These are phyloP conservation scores for Istiophorus platypterus DNA, from an alignment of 2,113 vertebrate genomes.

Conservation along the genomic window DNA sequence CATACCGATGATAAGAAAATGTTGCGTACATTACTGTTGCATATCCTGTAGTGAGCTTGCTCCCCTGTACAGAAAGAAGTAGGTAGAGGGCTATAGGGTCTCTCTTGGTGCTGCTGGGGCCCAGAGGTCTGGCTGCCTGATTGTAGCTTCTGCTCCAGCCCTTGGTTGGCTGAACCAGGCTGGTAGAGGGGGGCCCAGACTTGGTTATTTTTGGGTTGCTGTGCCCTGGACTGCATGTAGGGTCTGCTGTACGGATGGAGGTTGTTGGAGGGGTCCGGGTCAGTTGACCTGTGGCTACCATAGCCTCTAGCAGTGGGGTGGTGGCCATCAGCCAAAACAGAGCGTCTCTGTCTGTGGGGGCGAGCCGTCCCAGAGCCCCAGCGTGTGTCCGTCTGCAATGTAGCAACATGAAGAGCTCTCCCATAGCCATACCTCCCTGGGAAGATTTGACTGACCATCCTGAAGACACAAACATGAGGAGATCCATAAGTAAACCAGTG, in stretches of 20 bases:
- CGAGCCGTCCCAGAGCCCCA: slow-evolving; percentile 55
- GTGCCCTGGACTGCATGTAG: slow-evolving; percentile 67
- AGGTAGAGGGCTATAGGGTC: slow-evolving; percentile 72
- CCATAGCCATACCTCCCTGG: slow-evolving; percentile 95
- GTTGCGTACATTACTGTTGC: slow-evolving; percentile 89
- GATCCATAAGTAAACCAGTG: background rate
- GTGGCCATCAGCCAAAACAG: slow-evolving; percentile 47
- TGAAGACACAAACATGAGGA: slow-evolving; percentile 65
- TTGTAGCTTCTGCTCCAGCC: slow-evolving; percentile 74
- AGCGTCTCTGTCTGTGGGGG: slow-evolving; percentile 83
- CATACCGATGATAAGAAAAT: background rate
- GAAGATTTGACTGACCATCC: slow-evolving; percentile 85
- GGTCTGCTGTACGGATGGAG: slow-evolving; percentile 32
- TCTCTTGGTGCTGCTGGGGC: slow-evolving; percentile 37
- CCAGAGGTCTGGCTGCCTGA: slow-evolving; percentile 62
- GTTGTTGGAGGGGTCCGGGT: slow-evolving; percentile 55
- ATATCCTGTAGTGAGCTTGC: slow-evolving; percentile 89
- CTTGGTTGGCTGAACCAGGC: slow-evolving; percentile 67
- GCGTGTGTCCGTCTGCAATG: slow-evolving; percentile 85
- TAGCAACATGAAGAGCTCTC: slow-evolving; percentile 87
- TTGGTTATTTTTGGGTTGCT: slow-evolving; percentile 69
- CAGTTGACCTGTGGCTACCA: slow-evolving; percentile 42
- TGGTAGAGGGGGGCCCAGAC: slow-evolving; percentile 86
- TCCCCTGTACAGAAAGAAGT: slow-evolving; percentile 79
- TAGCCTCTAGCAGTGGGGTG: slow-evolving; percentile 32